Evolutionary conservation across 1,140 invertebrate genomes (phyloP), one percentile per base, ranked within the genome.

Genomic region (Physella acuta): DNA sequence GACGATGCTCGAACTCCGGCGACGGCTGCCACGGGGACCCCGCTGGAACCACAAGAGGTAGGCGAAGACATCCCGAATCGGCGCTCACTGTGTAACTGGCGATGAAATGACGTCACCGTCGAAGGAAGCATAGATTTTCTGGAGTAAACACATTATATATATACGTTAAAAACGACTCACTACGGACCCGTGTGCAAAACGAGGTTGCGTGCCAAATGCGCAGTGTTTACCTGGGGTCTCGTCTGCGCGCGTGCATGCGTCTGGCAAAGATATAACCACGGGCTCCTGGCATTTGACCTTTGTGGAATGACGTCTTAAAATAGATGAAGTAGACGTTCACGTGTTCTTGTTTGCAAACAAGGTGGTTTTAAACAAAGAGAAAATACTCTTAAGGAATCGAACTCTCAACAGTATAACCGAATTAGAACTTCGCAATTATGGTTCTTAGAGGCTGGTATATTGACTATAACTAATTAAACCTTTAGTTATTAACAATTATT

Each of bases 11-110:
- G 64, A 17, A 63, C 67, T 55, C 73, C 70, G 8, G 58, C 58
- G 17, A 69, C 60, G 24, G 68, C 66, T 5, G 69, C 64, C 20
- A 66, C 64, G 24, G 58, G 64, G 33, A 73, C 51, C 8, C 55
- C 11, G 37, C 53, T n/a, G 14, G 17, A n/a, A n/a, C 49, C 36
- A 53, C 36, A 36, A 31, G 24, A n/a, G 1, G 71, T 30, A 37
- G 66, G 59, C 33, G 53, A 67, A 16, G 71, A 73, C 71, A 73
- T 73, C 52, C 71, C 71, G 68, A 58, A 73, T 53, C 71, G 63
- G 56, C 71, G 71, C 33, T 65, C 67, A 39, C 68, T 70, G 55
- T 65, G 51, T n/a, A 58, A 53, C 33, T 72, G 71, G 51, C 71
- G 67, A 39, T 68, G 71, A 36, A 73, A 73, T 70, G 71, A 70